phyloP scores from a whole-genome alignment of 2,113 vertebrate genomes.

The Upupa epops region DNA sequence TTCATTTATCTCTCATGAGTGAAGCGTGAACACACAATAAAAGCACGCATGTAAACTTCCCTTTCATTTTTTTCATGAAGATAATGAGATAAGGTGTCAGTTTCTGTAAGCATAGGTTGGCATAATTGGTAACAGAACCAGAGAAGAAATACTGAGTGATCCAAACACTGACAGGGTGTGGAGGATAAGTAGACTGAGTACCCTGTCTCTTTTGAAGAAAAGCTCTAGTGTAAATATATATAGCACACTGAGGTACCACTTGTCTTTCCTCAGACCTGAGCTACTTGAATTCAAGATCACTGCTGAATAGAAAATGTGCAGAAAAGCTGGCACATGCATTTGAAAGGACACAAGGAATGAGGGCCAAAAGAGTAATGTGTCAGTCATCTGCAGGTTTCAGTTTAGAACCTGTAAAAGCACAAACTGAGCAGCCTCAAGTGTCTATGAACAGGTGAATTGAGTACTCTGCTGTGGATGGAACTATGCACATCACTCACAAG shows the following conservation, averaged over 20 bases:
- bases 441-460: neutral
- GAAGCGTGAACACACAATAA: neutral
- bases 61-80: neutral
- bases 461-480: no score
- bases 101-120: neutral
- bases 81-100: neutral
- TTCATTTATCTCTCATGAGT: neutral
- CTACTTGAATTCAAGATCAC: neutral
- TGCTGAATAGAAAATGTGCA: neutral
- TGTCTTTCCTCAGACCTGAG: neutral
- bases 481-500: no score
- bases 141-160: neutral
- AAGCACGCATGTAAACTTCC: fast-evolving
- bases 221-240: neutral
- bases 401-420: neutral
- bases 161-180: fast-evolving
- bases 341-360: neutral
- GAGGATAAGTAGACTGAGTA: neutral
- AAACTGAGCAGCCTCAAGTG: neutral
- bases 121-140: neutral
- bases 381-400: neutral
- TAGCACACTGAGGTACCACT: neutral
- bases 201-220: neutral
- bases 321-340: neutral
- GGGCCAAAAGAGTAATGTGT: neutral